These are phyloP conservation scores for Toxostoma redivivum DNA, from an alignment of 2,113 vertebrate genomes.

Conservation along the genomic window DNA sequence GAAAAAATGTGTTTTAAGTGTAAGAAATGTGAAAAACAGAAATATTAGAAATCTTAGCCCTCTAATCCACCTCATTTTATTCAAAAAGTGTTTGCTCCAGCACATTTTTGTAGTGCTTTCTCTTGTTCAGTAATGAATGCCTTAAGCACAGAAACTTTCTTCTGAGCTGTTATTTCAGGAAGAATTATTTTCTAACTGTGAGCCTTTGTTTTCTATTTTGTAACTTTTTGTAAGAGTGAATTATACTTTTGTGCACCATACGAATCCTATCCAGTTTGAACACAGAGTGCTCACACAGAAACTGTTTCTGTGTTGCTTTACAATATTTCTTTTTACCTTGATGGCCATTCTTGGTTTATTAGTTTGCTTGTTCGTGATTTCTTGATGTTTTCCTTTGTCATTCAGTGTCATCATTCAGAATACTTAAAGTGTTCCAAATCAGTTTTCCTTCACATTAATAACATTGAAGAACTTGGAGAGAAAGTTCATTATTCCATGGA, in stretches of 20 bases:
- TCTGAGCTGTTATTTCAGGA: background rate
- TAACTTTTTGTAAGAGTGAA: background rate
- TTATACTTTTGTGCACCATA: background rate
- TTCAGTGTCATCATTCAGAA: background rate
- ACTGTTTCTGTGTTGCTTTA: background rate
- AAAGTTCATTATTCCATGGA: background rate
- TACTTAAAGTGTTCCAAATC: background rate
- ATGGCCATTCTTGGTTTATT: background rate
- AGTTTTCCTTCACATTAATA: background rate
- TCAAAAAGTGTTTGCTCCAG: background rate
- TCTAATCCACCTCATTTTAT: background rate
- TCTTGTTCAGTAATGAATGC: background rate
- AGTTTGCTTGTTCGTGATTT: background rate
- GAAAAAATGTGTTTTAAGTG: background rate
- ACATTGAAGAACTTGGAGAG: background rate
- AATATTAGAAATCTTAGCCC: background rate
- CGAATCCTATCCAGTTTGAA: background rate
- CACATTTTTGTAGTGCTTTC: conserved; percentile 47
- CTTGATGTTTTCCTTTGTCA: background rate
- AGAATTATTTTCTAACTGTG: conserved; percentile 44
- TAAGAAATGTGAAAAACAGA: background rate
- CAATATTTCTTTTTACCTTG: background rate
- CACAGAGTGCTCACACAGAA: background rate
- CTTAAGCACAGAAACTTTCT: background rate
- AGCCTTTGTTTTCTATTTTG: conserved; percentile 44